These are phyloP conservation scores for Hydraecia micacea DNA, from an alignment of 2,888 invertebrate genomes.

Conservation along the genomic window DNA sequence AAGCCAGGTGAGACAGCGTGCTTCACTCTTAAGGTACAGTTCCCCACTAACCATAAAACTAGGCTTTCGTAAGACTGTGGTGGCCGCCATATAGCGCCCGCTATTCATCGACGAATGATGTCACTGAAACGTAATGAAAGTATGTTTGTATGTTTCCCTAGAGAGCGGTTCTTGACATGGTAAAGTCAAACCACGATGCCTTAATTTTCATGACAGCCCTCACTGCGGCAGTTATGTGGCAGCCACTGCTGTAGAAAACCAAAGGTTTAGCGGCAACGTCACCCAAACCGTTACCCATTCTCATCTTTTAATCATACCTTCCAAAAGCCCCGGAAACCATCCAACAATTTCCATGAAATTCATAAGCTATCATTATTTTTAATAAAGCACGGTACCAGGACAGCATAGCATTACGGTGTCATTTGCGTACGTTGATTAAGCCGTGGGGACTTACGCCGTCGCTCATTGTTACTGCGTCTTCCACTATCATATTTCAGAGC, in stretches of 20 bases:
- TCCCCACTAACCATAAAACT: background rate
- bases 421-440: conserved; percentile 59
- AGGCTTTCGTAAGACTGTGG: background rate
- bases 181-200: background rate
- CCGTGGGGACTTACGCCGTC: conserved; percentile 54
- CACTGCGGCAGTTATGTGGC: background rate
- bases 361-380: conserved; percentile 44
- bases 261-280: background rate
- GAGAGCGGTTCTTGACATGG: background rate
- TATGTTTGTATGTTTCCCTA: background rate
- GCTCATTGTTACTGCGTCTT: conserved; percentile 54
- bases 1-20: too few species aligned
- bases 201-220: background rate
- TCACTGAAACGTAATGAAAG: background rate
- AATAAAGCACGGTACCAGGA: conserved; percentile 42
- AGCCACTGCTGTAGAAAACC: background rate
- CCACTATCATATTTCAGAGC: conserved; percentile 60
- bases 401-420: conserved; percentile 43
- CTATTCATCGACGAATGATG: background rate
- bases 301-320: background rate
- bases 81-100: background rate
- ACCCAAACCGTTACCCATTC: background rate
- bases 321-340: background rate
- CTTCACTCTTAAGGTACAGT: background rate
- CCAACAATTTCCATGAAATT: conserved; percentile 15